phyloP scores from a whole-genome alignment of 2,888 invertebrate species.

The Megalurothrips usitatus region DNA sequence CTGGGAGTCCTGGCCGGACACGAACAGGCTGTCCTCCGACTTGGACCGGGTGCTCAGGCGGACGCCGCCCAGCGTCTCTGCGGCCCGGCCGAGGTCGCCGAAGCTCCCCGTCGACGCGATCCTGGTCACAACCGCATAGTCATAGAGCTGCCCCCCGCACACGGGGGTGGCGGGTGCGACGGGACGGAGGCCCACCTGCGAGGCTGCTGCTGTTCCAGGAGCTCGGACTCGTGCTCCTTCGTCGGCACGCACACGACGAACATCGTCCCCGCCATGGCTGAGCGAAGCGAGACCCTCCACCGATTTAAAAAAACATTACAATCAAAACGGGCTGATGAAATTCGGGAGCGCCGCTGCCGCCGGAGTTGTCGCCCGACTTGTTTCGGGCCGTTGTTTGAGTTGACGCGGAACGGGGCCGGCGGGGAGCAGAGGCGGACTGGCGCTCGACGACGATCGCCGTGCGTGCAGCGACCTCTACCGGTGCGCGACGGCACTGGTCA shows the following conservation, averaged over 20 bases:
- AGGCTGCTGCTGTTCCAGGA: slow-evolving; percentile 33
- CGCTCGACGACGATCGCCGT: no score
- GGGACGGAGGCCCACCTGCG: no score
- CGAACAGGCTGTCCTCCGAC: not conserved
- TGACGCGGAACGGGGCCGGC: not conserved
- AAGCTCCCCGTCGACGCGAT: no score
- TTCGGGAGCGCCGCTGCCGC: no score
- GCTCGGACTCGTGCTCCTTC: slow-evolving; percentile 49
- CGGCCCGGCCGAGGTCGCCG: not conserved
- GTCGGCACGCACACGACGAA: slow-evolving; percentile 57
- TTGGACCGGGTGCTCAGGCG: not conserved
- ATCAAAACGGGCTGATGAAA: no score
- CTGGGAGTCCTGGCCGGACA: not conserved
- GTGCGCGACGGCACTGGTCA: no score
- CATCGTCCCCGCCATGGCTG: slow-evolving; percentile 56
- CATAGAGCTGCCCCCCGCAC: no score
- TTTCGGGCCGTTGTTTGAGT: no score
- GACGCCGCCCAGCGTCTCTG: not conserved
- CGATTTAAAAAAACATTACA: slow-evolving; percentile 1
- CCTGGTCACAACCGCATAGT: no score
- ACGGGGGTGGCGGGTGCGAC: no score
- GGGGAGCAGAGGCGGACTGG: not conserved
- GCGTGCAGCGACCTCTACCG: no score
- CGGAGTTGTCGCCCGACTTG: no score
- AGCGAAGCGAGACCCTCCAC: not conserved